phyloP scores from a whole-genome alignment of 1,140 invertebrate genomes.

The Pseudomyrmex gracilis region DNA sequence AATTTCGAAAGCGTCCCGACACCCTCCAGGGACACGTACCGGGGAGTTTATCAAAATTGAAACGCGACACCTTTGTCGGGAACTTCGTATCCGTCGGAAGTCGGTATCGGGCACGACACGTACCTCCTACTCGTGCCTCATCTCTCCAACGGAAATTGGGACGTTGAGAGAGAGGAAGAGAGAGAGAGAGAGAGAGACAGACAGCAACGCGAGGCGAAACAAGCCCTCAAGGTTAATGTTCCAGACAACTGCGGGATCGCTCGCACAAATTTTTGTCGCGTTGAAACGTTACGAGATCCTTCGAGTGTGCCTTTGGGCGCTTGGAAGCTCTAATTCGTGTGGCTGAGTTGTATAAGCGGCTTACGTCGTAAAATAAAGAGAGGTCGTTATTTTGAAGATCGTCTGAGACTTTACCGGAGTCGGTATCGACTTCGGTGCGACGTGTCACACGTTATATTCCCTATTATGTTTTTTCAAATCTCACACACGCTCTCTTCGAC shows the following conservation, averaged over 20 bases:
- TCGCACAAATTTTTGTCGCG: constrained; percentile 35
- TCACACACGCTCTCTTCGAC: not conserved
- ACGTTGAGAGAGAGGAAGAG: not conserved
- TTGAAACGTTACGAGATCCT: constrained; percentile 4
- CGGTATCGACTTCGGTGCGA: no score
- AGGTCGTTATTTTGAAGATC: no score
- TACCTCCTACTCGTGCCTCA: constrained; percentile 54
- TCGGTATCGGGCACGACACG: constrained; percentile 38
- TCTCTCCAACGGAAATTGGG: constrained; percentile 37
- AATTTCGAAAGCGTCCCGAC: constrained; percentile 72
- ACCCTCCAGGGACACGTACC: constrained; percentile 67
- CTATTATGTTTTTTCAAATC: no score
- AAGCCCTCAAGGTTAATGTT: constrained; percentile 54
- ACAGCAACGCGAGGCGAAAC: not conserved
- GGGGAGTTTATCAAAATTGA: constrained; percentile 78
- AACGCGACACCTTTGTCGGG: constrained; percentile 77
- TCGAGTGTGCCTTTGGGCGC: constrained; percentile 1
- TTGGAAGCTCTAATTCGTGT: not conserved
- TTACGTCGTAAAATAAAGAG: no score
- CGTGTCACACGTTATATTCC: no score
- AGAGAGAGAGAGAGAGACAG: not conserved
- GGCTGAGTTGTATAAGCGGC: not conserved
- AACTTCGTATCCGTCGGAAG: constrained; percentile 67
- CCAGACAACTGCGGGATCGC: constrained; percentile 17
- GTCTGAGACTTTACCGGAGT: no score